Percentiles rank a stretch among this genome's conserved stretches.
These are phyloP conservation scores for Pristis pectinata DNA, from an alignment of 2,797 vertebrate genomes.

Conservation along the genomic window DNA sequence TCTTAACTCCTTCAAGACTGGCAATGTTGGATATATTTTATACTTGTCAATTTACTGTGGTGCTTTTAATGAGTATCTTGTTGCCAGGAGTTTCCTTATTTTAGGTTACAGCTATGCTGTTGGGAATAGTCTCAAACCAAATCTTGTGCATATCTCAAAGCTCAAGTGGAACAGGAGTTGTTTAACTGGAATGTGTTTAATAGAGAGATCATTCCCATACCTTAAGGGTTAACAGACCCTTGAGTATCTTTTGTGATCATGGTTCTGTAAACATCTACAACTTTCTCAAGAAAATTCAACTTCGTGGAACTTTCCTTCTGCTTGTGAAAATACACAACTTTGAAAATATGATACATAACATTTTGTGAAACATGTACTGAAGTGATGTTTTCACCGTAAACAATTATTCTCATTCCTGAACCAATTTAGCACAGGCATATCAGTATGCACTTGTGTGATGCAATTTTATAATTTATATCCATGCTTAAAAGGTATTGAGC, in stretches of 20 bases:
- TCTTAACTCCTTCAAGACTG: constrained; percentile 38
- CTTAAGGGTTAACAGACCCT: background rate
- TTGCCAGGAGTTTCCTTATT: background rate
- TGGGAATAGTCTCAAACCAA: background rate
- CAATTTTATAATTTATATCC: background rate
- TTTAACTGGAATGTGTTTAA: background rate
- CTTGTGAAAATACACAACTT: background rate
- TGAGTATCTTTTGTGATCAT: background rate
- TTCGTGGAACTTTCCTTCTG: background rate
- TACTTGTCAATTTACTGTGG: background rate
- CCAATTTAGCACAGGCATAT: background rate
- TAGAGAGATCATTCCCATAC: background rate
- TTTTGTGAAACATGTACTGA: background rate
- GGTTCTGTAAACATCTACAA: background rate
- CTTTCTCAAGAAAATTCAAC: background rate
- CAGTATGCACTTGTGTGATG: background rate
- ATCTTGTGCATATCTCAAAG: background rate
- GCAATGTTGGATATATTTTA: background rate
- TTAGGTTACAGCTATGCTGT: too few species aligned
- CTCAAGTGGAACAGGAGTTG: too few species aligned
- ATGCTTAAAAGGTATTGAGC: background rate
- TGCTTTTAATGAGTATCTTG: background rate
- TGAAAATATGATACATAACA: background rate
- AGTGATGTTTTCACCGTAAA: background rate
- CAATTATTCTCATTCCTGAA: background rate